Base-by-base conservation (phyloP, 2,113 vertebrate genomes). In the Corythaeola cristata region DNA sequence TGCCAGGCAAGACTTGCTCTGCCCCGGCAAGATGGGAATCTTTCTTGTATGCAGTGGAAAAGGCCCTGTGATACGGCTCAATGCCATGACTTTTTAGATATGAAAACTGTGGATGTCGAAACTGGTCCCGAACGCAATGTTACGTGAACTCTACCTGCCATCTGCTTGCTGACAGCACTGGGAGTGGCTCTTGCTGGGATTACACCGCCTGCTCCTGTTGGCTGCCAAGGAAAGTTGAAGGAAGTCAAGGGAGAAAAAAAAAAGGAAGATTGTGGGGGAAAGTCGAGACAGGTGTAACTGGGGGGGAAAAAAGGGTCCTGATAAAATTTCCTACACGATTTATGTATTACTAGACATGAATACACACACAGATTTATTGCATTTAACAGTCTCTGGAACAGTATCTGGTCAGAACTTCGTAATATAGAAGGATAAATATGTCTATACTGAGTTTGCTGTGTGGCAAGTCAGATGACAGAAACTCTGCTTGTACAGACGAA, bases 391-490 rank as follows among this genome's bases (percentile, higher is more conserved):
- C 17, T 66, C 53, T 82, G 37, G 39, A 75, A 37, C 27, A 45
- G 32, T 14, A 39, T 15, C 30, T 45, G 22, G 21, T 33, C 72
- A 37, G 27, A n/a, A n/a, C 24, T 71, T 64, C 2, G 2, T 23
- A 75, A 47, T 15, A 78, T 26, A 32, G 24, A 53, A 26, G 50
- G 68, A 47, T 12, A 39, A 45, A 30, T 52, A 56, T 2, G 32
- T 12, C 22, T 9, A 0, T 15, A 9, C 30, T 2, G 53, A 33
- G 20, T 26, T 32, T 23, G 50, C 78, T 3, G 0, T 3, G 68
- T 16, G 49, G 55, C 79, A 35, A 6, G 18, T 16, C 17, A 12
- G 55, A 9, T 1, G n/a, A 12, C 74, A 24, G 60, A 16, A 47
- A 33, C 37, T 15, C 21, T 20, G 35, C 33, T 39, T 3, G 41